These are phyloP conservation scores for Siphlonurus alternatus DNA, from an alignment of 2,888 invertebrate genomes.

Conservation along the genomic window DNA sequence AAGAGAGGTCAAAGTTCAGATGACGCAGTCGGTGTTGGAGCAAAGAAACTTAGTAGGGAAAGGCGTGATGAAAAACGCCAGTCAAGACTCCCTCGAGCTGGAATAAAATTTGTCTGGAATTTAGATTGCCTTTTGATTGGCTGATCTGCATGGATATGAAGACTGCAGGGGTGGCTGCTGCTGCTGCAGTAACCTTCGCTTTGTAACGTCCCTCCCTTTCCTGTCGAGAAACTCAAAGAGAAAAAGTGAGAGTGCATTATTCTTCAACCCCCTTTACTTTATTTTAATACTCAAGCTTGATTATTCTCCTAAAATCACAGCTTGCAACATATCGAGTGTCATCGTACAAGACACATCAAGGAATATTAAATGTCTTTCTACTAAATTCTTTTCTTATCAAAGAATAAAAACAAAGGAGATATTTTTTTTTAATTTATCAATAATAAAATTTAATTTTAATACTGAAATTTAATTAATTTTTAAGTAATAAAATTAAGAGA, in stretches of 20 bases:
- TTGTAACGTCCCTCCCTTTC: neutral
- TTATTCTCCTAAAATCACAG: neutral
- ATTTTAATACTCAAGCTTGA: neutral
- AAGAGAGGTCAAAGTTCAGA: too few species aligned
- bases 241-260: neutral
- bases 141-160: conserved; percentile 2
- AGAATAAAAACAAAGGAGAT: too few species aligned
- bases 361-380: too few species aligned
- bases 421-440: too few species aligned
- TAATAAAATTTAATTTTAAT: too few species aligned
- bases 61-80: neutral
- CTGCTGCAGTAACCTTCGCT: neutral
- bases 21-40: too few species aligned
- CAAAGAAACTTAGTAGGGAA: too few species aligned
- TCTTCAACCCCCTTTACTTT: neutral
- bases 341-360: too few species aligned
- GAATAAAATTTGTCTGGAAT: conserved; percentile 3
- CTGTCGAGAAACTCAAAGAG: neutral
- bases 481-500: too few species aligned
- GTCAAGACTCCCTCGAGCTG: neutral
- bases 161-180: neutral
- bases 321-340: neutral
- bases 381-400: too few species aligned
- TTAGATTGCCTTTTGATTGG: conserved; percentile 4
- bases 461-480: too few species aligned